Evolutionary conservation across 2,113 vertebrate genomes (phyloP), one percentile per base, ranked within the genome.

Genomic region (Mugil cephalus): DNA sequence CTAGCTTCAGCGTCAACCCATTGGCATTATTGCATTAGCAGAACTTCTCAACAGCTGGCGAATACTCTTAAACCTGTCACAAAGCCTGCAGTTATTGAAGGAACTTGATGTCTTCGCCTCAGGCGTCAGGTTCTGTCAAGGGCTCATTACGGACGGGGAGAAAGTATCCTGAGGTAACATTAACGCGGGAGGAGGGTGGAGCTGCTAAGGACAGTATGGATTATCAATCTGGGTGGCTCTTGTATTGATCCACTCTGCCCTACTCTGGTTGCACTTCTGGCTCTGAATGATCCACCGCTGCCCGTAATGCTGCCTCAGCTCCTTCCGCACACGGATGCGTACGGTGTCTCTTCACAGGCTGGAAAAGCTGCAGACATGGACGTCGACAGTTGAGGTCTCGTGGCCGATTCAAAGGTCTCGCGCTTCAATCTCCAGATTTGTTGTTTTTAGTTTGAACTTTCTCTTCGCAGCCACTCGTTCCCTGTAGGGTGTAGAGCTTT

Each of bases 211-310:
- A 90, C 77, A 82, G 84, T 85, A 88, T 77, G 86, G 79, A 87
- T 80, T 82, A 87, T 90, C 91, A 83, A 84, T 91, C 80, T 88
- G 75, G 80, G 63, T 80, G 74, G 77, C 82, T 90, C 84, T 80
- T 14, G 43, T 88, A 93, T 92, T 74, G 93, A 94, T 93, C 87
- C 75, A 50, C 69, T 88, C 86, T 69, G 82, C 72, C 76, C 81
- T 86, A 54, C 83, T 89, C 87, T 88, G 69, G 78, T 88, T 91
- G 85, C 88, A 86, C 71, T 75, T 75, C 80, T 71, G 56, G 43
- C 71, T 83, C 77, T 69, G 18, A 48, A 88, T 81, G 72, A 82
- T 83, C 79, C 79, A 70, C 80, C 79, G 86, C 69, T 53, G 40
- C 34, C 55, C 78, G 73, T 66, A 82, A 62, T 71, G 73, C 74